Conservation (phyloP, 1,140 invertebrate genomes). For the Drosophila pachea region DNA sequence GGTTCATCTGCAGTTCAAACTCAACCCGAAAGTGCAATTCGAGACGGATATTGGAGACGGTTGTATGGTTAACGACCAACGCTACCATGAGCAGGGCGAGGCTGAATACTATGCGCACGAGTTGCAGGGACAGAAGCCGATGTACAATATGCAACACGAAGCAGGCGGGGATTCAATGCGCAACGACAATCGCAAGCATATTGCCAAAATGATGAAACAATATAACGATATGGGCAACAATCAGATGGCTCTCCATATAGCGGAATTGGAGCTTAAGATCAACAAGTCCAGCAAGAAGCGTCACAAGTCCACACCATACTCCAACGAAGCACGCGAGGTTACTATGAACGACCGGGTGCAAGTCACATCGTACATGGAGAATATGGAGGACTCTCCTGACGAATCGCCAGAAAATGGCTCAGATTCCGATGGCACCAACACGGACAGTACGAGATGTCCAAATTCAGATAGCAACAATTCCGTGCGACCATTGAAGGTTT, state of each 20-base stretch:
- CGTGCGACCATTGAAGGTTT: slow-evolving; percentile 52
- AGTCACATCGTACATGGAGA: slow-evolving; percentile 43
- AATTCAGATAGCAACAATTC: neutral
- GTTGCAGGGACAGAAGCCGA: slow-evolving; percentile 12
- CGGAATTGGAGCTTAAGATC: slow-evolving; percentile 43
- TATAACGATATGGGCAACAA: slow-evolving; percentile 24
- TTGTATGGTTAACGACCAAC: slow-evolving; percentile 32
- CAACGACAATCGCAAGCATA: slow-evolving; percentile 1
- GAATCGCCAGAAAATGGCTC: slow-evolving; percentile 28
- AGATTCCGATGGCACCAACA: slow-evolving; percentile 38
- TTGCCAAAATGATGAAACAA: slow-evolving; percentile 30
- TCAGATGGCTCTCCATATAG: slow-evolving; percentile 45
- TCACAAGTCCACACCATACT: slow-evolving; percentile 33
- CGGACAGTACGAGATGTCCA: slow-evolving; percentile 26
- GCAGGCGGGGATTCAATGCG: slow-evolving; percentile 29
- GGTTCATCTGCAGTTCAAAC: slow-evolving; percentile 41
- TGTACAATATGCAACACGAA: slow-evolving; percentile 18
- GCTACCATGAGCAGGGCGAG: slow-evolving; percentile 20
- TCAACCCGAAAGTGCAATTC: slow-evolving; percentile 57
- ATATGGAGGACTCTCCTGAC: slow-evolving; percentile 28
- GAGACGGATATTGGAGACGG: slow-evolving; percentile 71
- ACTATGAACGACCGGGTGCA: slow-evolving; percentile 8
- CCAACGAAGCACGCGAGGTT: neutral
- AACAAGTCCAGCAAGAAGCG: slow-evolving; percentile 45
- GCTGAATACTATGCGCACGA: slow-evolving; percentile 19